A percentile compares a stretch with the other conserved stretches of the same genome.
These are phyloP conservation scores for Phalloptychus januarius DNA, from an alignment of 2,797 vertebrate species.

Conservation along the genomic window DNA sequence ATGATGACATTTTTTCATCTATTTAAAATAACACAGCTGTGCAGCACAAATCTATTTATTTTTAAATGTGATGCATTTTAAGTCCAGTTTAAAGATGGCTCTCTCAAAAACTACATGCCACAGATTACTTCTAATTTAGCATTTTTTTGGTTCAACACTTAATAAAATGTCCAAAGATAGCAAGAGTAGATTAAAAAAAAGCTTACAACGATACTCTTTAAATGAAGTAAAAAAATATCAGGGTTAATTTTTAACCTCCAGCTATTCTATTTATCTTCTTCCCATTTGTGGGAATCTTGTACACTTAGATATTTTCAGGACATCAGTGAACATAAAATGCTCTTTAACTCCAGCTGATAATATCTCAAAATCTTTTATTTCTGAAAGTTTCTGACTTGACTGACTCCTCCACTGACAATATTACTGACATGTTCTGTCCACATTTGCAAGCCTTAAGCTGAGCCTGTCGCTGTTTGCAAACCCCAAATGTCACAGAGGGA, in stretches of 20 bases:
- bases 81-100: background rate
- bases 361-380: background rate
- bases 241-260: background rate
- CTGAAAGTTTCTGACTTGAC: background rate
- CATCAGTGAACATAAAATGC: background rate
- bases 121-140: background rate
- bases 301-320: background rate
- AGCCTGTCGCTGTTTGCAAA: background rate
- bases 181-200: background rate
- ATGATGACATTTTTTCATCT: background rate
- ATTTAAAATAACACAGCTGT: background rate
- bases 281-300: background rate
- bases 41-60: background rate
- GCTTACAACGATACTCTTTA: background rate
- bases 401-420: background rate
- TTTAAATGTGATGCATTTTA: background rate
- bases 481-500: background rate
- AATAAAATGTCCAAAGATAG: background rate
- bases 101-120: background rate
- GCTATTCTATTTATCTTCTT: background rate
- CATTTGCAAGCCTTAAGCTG: background rate
- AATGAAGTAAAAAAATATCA: background rate
- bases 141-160: background rate
- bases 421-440: background rate
- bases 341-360: background rate